These are phyloP conservation scores for Acrobasis repandana DNA, from an alignment of 2,888 invertebrate species.

Conservation along the genomic window DNA sequence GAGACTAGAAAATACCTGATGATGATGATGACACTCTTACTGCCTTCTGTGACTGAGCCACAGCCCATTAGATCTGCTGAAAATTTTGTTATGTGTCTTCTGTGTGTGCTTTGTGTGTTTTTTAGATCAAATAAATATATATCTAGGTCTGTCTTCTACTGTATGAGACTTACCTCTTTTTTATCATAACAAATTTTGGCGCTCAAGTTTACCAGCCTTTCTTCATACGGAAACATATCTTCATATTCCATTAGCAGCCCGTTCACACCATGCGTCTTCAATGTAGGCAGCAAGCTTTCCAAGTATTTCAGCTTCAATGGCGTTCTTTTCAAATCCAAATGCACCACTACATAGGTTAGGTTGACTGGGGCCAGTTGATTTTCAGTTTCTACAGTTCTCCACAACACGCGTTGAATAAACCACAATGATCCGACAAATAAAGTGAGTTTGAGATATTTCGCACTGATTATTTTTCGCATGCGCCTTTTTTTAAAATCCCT, in stretches of 20 bases:
- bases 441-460: not conserved
- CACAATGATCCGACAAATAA: not conserved
- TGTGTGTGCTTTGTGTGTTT: too few species aligned
- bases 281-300: constrained; percentile 82
- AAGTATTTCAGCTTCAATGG: constrained; percentile 87
- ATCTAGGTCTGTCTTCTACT: too few species aligned
- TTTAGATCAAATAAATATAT: too few species aligned
- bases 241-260: constrained; percentile 93
- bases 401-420: not conserved
- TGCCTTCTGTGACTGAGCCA: too few species aligned
- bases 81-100: too few species aligned
- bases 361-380: not conserved
- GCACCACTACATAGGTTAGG: constrained; percentile 83
- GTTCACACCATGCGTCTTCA: constrained; percentile 87
- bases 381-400: not conserved
- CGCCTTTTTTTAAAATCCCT: too few species aligned
- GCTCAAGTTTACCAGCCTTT: constrained; percentile 81
- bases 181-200: constrained; percentile 85
- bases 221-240: constrained; percentile 92
- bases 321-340: constrained; percentile 93
- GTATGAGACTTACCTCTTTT: constrained; percentile 59
- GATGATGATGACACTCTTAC: too few species aligned
- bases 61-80: too few species aligned
- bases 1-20: too few species aligned
- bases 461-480: not conserved